A percentile compares a stretch with the other conserved stretches of the same genome.
Evolutionary conservation across 23 tunicate genomes (phyloP).

Genomic region (Phallusia fumigata): DNA sequence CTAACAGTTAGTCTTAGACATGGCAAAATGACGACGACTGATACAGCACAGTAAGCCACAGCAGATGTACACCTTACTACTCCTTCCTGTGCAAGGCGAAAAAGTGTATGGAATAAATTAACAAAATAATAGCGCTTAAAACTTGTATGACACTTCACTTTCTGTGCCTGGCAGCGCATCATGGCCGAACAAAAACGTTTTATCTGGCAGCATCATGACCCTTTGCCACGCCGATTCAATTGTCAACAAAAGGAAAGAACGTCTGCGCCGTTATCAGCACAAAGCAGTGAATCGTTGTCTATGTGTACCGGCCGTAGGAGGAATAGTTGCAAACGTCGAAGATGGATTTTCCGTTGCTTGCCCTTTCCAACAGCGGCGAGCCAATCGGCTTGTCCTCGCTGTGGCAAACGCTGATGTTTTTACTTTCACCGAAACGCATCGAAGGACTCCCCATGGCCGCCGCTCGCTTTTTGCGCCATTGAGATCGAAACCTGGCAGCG

Average conservation of each 20-base stretch:
- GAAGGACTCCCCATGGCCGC: slow-evolving; percentile 18
- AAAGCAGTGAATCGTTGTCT: not conserved
- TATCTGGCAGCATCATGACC: slow-evolving; percentile 7
- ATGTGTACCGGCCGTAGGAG: slow-evolving; percentile 68
- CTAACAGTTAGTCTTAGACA: no score
- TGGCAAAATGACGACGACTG: no score
- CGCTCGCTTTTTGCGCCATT: slow-evolving; percentile 48
- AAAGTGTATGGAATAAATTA: no score
- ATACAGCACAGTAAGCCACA: no score
- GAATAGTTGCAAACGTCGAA: slow-evolving; percentile 84
- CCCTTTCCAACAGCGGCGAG: slow-evolving; percentile 44
- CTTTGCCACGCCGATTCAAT: no score
- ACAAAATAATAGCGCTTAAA: no score
- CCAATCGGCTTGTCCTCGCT: slow-evolving; percentile 2
- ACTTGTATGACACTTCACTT: not conserved
- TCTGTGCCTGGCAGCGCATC: slow-evolving; percentile 9
- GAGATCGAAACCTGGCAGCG: slow-evolving; percentile 75
- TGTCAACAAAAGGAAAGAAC: no score
- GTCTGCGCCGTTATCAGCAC: not conserved
- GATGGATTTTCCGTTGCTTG: slow-evolving; percentile 46
- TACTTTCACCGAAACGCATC: slow-evolving; percentile 60
- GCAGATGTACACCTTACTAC: no score
- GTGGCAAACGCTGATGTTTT: slow-evolving; percentile 62
- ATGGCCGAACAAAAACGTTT: not conserved
- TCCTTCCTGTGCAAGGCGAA: no score